phyloP scores from a whole-genome alignment of 2,113 vertebrate genomes.

The Tonatia bakeri region DNA sequence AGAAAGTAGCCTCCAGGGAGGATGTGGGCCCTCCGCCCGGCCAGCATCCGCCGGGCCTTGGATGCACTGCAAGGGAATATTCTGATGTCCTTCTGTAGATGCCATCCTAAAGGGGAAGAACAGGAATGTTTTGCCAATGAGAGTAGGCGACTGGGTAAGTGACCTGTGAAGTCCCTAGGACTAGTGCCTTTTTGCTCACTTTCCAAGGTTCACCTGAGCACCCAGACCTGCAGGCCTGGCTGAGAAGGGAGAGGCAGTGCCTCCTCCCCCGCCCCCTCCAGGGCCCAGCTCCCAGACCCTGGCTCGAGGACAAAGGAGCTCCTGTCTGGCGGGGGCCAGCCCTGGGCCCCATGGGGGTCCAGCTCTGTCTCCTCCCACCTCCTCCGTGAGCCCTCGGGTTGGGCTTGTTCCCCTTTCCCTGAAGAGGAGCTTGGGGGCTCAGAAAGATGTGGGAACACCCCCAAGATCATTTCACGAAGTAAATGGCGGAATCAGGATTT shows the following conservation, averaged over 20 bases:
- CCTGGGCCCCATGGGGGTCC: too few species aligned
- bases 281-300: background rate
- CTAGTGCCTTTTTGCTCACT: accelerated
- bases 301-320: too few species aligned
- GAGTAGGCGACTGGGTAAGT: background rate
- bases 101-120: background rate
- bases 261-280: too few species aligned
- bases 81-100: background rate
- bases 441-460: background rate
- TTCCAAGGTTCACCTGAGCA: accelerated
- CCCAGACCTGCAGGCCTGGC: accelerated
- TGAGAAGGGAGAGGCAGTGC: accelerated
- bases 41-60: background rate
- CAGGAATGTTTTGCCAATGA: background rate
- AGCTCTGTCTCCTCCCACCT: accelerated
- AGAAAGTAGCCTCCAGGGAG: conserved; percentile 59
- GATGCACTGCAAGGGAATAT: too few species aligned
- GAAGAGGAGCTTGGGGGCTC: background rate
- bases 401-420: background rate
- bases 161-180: background rate
- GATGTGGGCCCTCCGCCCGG: background rate
- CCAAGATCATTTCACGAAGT: background rate
- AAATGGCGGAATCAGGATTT: background rate
- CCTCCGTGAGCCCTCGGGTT: background rate
- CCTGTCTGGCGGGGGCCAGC: background rate